Percentiles rank a stretch among this genome's conserved stretches.
phyloP scores from a whole-genome alignment of 1,140 invertebrate genomes.

The Hirudo medicinalis region DNA sequence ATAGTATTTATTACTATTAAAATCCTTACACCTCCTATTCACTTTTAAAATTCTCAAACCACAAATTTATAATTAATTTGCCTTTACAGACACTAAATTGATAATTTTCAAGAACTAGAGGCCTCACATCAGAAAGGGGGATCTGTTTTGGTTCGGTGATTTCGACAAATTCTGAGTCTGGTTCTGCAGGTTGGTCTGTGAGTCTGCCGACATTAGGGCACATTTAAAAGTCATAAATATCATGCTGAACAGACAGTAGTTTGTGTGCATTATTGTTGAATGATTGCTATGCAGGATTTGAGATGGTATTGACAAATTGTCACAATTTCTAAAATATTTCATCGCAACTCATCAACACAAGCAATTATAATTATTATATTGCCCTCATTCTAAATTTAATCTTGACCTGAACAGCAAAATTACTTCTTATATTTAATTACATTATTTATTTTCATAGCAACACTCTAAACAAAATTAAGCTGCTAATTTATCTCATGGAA shows the following conservation, averaged over 20 bases:
- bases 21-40: neutral
- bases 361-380: no score
- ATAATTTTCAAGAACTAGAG: neutral
- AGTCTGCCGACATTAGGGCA: constrained; percentile 42
- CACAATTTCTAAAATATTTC: no score
- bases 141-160: constrained; percentile 63
- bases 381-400: neutral
- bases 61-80: neutral
- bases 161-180: constrained; percentile 63
- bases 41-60: neutral
- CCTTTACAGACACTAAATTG: neutral
- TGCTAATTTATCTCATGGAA: constrained; percentile 7
- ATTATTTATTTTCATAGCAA: constrained; percentile 5
- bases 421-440: no score
- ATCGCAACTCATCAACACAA: no score
- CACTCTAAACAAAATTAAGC: constrained; percentile 6
- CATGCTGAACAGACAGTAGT: no score
- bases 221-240: neutral
- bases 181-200: constrained; percentile 69
- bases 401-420: neutral
- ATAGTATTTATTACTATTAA: neutral
- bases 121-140: constrained; percentile 74
- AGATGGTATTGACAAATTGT: no score
- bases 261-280: no score
- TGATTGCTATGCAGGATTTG: no score